Conservation (phyloP, 2,888 invertebrate genomes). For the Ophion slaviceki region DNA sequence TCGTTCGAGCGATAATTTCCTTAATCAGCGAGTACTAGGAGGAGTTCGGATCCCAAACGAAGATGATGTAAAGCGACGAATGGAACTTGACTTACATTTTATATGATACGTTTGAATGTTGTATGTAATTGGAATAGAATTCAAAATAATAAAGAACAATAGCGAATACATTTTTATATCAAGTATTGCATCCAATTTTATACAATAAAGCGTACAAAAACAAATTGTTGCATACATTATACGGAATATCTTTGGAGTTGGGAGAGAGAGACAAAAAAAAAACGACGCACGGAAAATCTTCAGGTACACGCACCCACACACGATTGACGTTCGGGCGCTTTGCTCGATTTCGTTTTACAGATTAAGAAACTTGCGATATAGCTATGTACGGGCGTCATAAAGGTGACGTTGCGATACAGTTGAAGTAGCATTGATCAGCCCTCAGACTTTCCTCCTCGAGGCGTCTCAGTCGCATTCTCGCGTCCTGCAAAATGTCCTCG, state of each 20-base stretch:
- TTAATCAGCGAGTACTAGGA: slow-evolving; percentile 80
- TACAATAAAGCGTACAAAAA: slow-evolving; percentile 76
- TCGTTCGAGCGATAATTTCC: slow-evolving; percentile 69
- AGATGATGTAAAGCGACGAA: slow-evolving; percentile 81
- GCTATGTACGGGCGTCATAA: slow-evolving; percentile 63
- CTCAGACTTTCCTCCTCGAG: slow-evolving; percentile 80
- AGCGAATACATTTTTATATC: slow-evolving; percentile 81
- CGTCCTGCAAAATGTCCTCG: slow-evolving; percentile 81
- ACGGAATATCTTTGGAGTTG: slow-evolving; percentile 25
- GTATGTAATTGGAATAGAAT: slow-evolving; percentile 82
- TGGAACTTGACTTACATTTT: slow-evolving; percentile 81
- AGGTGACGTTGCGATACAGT: slow-evolving; percentile 74
- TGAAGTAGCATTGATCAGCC: slow-evolving; percentile 79
- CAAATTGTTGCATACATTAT: slow-evolving; percentile 40
- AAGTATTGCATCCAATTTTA: slow-evolving; percentile 80
- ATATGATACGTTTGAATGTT: slow-evolving; percentile 83
- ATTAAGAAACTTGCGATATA: slow-evolving; percentile 39
- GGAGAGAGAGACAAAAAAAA: slow-evolving; percentile 11
- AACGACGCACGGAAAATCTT: not conserved
- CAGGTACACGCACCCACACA: slow-evolving; percentile 42
- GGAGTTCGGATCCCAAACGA: slow-evolving; percentile 82
- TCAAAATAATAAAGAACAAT: slow-evolving; percentile 74
- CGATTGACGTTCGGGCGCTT: slow-evolving; percentile 50
- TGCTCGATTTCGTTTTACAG: not conserved
- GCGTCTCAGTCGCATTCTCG: slow-evolving; percentile 78